Evolutionary conservation across 2,888 invertebrate genomes (phyloP).

Genomic region (Melieria omissa): DNA sequence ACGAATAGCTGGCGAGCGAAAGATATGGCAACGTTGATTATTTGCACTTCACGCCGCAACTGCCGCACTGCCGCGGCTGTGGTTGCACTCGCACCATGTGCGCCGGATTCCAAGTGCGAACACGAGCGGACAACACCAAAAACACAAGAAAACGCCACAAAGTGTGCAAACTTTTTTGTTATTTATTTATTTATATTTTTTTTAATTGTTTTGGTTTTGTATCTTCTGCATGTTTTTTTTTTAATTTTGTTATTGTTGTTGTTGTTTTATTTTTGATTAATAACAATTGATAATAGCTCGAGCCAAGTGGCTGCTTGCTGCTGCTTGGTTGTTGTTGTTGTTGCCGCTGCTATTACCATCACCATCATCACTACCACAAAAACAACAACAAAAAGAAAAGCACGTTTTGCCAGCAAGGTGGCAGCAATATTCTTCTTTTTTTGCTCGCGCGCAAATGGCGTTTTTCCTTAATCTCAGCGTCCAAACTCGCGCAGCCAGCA

Average conservation of each 20-base stretch:
- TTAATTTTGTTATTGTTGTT: constrained; percentile 31
- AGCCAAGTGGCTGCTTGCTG: constrained; percentile 32
- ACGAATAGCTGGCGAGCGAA: constrained; percentile 35
- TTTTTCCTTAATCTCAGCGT: constrained; percentile 53
- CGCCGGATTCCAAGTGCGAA: constrained; percentile 23
- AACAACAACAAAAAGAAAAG: constrained; percentile 38
- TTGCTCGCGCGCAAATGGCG: constrained; percentile 54
- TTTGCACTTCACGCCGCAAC: constrained; percentile 31
- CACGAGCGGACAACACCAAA: no score
- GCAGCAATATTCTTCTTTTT: constrained; percentile 46
- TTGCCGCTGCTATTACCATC: constrained; percentile 34
- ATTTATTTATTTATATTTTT: constrained; percentile 1
- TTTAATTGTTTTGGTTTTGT: neutral
- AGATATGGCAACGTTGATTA: constrained; percentile 34
- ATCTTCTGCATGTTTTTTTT: neutral
- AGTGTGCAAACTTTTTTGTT: constrained; percentile 16
- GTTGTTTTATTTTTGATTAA: constrained; percentile 57
- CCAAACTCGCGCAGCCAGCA: constrained; percentile 12
- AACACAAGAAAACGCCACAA: constrained; percentile 13
- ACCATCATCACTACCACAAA: no score
- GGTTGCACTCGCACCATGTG: constrained; percentile 8
- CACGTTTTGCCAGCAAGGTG: constrained; percentile 48
- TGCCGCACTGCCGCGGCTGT: neutral
- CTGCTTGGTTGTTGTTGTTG: constrained; percentile 22
- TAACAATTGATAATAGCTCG: constrained; percentile 56